Percentiles rank a stretch among this genome's conserved stretches.
phyloP scores from a whole-genome alignment of 2,113 vertebrate genomes.

The Leptosomus discolor region DNA sequence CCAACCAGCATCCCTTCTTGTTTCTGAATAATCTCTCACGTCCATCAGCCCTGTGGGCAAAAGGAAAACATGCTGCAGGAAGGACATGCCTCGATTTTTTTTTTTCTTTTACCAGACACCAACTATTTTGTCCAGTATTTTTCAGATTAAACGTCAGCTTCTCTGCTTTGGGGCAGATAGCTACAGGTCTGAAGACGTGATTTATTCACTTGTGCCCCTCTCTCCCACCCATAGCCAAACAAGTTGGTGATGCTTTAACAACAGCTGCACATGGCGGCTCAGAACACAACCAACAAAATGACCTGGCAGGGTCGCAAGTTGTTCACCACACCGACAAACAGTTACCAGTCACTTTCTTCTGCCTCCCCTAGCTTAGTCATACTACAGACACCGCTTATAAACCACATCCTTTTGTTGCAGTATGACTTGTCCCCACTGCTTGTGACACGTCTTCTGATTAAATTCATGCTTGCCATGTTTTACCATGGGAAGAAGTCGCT shows the following conservation, averaged over 20 bases:
- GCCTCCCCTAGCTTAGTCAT: slow-evolving; percentile 18
- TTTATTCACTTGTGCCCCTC: background rate
- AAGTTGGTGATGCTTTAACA: background rate
- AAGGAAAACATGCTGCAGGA: slow-evolving; percentile 1
- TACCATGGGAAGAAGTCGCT: accelerated
- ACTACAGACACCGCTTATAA: background rate
- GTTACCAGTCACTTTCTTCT: slow-evolving; percentile 49
- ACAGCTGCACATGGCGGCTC: slow-evolving; percentile 2
- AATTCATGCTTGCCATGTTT: background rate
- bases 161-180: background rate
- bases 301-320: background rate
- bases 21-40: slow-evolving; percentile 13
- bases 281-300: background rate
- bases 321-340: background rate
- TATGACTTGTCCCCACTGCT: background rate
- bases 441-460: background rate
- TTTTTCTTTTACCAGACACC: background rate
- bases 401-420: slow-evolving; percentile 54
- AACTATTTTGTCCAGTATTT: background rate
- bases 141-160: background rate
- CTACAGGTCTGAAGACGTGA: background rate
- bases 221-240: background rate
- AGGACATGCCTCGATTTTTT: background rate
- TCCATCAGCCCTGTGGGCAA: background rate
- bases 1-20: background rate